A percentile compares a stretch with the other conserved stretches of the same genome.
These are phyloP conservation scores for Burhinus oedicnemus DNA, from an alignment of 2,113 vertebrate species.

Conservation along the genomic window DNA sequence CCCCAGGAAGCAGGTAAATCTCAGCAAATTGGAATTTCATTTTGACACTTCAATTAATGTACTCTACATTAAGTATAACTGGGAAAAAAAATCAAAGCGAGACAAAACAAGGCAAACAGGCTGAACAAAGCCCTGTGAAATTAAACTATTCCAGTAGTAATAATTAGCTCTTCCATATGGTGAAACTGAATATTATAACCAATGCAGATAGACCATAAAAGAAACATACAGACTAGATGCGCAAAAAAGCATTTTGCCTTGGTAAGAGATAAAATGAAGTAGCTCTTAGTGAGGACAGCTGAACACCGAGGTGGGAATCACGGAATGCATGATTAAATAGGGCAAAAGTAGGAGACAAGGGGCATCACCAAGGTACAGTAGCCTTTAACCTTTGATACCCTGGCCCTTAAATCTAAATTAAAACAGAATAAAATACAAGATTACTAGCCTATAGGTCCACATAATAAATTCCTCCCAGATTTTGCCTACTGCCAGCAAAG, in stretches of 20 bases:
- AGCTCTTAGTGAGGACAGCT: not conserved
- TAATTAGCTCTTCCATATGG: not conserved
- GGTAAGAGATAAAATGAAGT: not conserved
- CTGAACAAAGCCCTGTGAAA: not conserved
- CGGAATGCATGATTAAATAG: fast-evolving
- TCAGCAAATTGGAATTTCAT: conserved; percentile 10
- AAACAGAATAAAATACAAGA: not conserved
- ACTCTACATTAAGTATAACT: not conserved
- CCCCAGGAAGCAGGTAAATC: not conserved
- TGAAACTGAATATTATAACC: not conserved
- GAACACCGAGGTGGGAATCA: not conserved
- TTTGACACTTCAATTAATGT: not conserved
- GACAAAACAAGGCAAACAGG: not conserved
- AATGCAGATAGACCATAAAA: not conserved
- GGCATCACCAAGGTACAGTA: not conserved
- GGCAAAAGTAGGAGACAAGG: not conserved
- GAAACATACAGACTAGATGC: not conserved
- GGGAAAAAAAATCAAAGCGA: not conserved
- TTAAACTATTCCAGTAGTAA: not conserved
- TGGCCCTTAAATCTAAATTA: not conserved
- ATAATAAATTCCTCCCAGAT: not conserved
- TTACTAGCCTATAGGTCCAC: not conserved
- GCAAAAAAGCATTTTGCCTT: not conserved
- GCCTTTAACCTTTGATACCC: not conserved
- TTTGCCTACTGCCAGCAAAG: not conserved